Percentiles rank a stretch among this genome's conserved stretches.
Evolutionary conservation across 2,797 vertebrate genomes (phyloP).

Genomic region (Coregonus suidteri): DNA sequence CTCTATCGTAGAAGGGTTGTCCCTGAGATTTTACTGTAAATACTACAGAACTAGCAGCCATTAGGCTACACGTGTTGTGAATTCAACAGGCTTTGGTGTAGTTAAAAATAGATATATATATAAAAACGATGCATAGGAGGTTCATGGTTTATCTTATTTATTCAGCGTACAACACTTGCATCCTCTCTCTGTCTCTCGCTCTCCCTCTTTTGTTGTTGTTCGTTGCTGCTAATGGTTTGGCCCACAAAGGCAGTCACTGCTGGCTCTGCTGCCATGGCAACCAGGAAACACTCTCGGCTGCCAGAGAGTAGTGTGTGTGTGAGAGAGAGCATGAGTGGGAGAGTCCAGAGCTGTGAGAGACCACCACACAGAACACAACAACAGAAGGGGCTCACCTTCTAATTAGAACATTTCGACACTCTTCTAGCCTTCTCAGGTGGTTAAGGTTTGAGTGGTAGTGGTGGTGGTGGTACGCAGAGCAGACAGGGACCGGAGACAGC

Average conservation of each 20-base stretch:
- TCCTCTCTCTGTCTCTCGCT: slow-evolving; percentile 43
- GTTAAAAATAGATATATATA: not conserved
- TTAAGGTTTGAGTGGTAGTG: slow-evolving; percentile 17
- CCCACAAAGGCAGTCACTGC: slow-evolving; percentile 76
- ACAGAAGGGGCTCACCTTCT: slow-evolving; percentile 24
- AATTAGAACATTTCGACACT: not conserved
- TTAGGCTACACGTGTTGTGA: not conserved
- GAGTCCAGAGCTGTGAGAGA: slow-evolving; percentile 36
- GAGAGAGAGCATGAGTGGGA: slow-evolving; percentile 45
- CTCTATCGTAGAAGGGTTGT: not conserved
- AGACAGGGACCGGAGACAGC: not conserved
- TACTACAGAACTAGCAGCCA: not conserved
- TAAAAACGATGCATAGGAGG: not conserved
- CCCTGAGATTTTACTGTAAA: not conserved
- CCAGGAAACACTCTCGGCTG: slow-evolving; percentile 78
- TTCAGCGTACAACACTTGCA: slow-evolving; percentile 46
- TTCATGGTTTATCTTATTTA: slow-evolving; percentile 64
- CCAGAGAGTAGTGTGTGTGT: slow-evolving; percentile 56
- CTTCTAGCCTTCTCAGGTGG: not conserved
- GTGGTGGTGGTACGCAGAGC: not conserved
- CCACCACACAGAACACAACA: slow-evolving; percentile 43
- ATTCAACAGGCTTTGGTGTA: slow-evolving; percentile 14
- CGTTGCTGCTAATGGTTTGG: slow-evolving; percentile 66
- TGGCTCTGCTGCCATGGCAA: slow-evolving; percentile 78
- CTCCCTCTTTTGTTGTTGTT: slow-evolving; percentile 73